Base-by-base conservation (phyloP, 2,797 vertebrate genomes). In the Lepilemur septentrionalis region DNA sequence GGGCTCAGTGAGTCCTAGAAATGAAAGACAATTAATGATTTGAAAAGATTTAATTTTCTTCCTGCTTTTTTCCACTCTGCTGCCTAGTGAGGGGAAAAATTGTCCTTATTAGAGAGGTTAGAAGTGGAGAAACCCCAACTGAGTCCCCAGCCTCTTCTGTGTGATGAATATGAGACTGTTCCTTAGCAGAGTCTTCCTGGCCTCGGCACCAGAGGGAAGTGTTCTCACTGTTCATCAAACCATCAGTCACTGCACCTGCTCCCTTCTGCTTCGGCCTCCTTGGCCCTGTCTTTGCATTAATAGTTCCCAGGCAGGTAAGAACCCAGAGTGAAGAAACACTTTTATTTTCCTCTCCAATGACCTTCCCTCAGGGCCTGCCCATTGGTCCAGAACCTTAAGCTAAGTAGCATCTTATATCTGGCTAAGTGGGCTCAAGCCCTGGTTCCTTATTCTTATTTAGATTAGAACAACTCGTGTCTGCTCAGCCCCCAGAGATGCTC, bases 221-320 rank as follows among this genome's bases (percentile, higher is more conserved):
- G 48, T 92, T 96, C 67, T 95, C 32, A 15, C 55, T 92, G 9
- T 91, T 97, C 52, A 87, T 38, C 43, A 95, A 69, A 96, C 73
- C 63, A 91, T 96, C 85, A 95, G 63, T 83, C 86, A 86, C 32
- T 96, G 96, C 91, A 96, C 95, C 92, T 97, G 91, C 78, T 95
- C 85, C 91, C 79, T 95, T 35, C 55, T 86, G 61, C 15, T 82
- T 70, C 59, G 82, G 59, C 50, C 25, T 92, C 38, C 32, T 92
- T 92, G 87, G 82, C 32, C 23, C 41, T 78, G 6, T 84, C 55
- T 94, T 94, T 95, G 84, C 22, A 70, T 89, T 85, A 82, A 91
- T 92, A 94, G 23, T 28, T 93, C 9, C 50, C 63, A 91, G 28
- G 55, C 92, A 97, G 52, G 25, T 79, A 92, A 94, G 55, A 73